These are phyloP conservation scores for Protonibea diacanthus DNA, from an alignment of 2,797 vertebrate species.

Conservation along the genomic window DNA sequence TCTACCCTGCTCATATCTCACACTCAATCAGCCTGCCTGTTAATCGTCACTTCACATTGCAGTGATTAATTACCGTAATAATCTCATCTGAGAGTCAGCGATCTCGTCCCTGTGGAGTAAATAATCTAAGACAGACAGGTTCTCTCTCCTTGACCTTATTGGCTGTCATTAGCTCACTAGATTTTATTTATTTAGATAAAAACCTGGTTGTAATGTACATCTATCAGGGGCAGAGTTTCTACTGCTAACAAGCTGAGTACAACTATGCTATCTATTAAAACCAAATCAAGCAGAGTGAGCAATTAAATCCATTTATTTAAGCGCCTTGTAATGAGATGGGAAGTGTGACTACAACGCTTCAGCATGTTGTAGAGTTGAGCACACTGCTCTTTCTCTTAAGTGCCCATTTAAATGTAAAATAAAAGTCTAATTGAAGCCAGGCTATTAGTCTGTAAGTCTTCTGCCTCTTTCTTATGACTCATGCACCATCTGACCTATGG, in stretches of 20 bases:
- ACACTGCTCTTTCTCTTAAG: background rate
- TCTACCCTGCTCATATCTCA: constrained; percentile 38
- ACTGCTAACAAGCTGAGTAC: background rate
- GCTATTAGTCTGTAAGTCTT: background rate
- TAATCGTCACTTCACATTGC: constrained; percentile 59
- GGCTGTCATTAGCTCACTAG: constrained; percentile 12
- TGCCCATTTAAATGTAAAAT: background rate
- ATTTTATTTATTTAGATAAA: constrained; percentile 8
- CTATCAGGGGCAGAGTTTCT: background rate
- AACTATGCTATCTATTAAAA: background rate
- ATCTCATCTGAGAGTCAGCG: constrained; percentile 68
- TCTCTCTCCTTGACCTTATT: constrained; percentile 5
- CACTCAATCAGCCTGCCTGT: constrained; percentile 50
- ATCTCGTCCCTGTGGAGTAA: constrained; percentile 49
- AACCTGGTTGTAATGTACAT: background rate
- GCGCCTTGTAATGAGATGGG: background rate
- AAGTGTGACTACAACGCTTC: background rate
- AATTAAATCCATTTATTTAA: background rate
- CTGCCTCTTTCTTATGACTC: constrained; percentile 26
- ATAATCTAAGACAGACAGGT: constrained; percentile 20
- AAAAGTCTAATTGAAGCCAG: constrained; percentile 3
- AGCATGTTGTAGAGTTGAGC: background rate
- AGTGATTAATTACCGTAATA: constrained; percentile 73
- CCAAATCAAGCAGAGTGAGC: background rate
- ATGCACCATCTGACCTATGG: constrained; percentile 23